Conservation (phyloP, 92 coral and sea anemone species). For the Nematostella vectensis region DNA sequence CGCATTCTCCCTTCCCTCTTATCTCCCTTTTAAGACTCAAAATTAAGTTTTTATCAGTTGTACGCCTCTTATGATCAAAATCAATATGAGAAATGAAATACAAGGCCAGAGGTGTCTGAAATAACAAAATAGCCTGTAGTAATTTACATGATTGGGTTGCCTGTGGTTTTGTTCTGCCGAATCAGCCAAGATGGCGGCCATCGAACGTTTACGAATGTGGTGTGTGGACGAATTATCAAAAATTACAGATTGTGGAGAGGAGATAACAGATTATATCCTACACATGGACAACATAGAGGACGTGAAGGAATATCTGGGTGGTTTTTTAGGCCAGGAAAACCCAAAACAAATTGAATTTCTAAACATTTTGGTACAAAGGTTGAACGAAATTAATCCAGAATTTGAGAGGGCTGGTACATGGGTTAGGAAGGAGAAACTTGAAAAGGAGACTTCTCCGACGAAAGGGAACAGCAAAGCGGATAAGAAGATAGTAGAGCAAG, state of each 20-base stretch:
- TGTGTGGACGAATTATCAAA: conserved; percentile 64
- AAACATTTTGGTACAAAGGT: conserved; percentile 29
- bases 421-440: conserved; percentile 5
- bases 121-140: too few relatives aligned
- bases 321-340: conserved; percentile 52
- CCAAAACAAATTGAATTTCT: conserved; percentile 48
- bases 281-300: conserved; percentile 53
- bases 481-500: conserved; percentile 20
- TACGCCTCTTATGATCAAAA: too few relatives aligned
- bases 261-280: conserved; percentile 60
- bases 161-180: not conserved
- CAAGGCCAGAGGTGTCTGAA: too few relatives aligned
- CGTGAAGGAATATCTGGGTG: conserved; percentile 48
- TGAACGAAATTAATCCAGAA: conserved; percentile 2
- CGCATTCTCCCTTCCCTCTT: too few relatives aligned
- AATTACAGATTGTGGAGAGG: conserved; percentile 71
- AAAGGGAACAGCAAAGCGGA: conserved; percentile 10
- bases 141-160: too few relatives aligned
- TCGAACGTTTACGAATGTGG: conserved; percentile 56
- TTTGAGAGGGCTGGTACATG: conserved; percentile 9
- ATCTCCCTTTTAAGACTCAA: too few relatives aligned
- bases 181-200: conserved; percentile 63
- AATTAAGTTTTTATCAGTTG: too few relatives aligned
- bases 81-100: too few relatives aligned
- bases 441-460: not conserved